Percentiles rank a stretch among this genome's conserved stretches.
phyloP scores from a whole-genome alignment of 2,888 invertebrate species.

The Heliconius erato region DNA sequence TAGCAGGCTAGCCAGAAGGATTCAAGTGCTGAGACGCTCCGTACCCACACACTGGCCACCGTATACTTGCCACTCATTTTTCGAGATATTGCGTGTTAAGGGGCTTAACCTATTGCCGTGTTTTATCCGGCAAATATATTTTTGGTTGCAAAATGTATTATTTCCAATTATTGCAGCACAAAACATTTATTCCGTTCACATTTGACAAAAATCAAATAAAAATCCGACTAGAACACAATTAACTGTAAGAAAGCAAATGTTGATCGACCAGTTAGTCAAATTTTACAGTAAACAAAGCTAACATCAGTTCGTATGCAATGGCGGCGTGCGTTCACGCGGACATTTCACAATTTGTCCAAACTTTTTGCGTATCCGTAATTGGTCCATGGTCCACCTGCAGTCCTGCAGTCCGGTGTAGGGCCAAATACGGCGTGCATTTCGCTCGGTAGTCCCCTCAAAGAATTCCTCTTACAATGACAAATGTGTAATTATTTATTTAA shows the following conservation, averaged over 20 bases:
- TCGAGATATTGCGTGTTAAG: background rate
- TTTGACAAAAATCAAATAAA: background rate
- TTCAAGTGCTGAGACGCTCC: too few relatives aligned
- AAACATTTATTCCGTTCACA: background rate
- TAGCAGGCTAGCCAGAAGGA: too few relatives aligned
- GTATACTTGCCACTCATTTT: background rate
- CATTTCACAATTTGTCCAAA: slow-evolving; percentile 85
- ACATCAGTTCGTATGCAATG: slow-evolving; percentile 40
- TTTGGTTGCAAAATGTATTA: background rate
- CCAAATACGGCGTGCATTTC: slow-evolving; percentile 77
- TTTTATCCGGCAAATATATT: too few relatives aligned
- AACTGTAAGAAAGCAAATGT: background rate
- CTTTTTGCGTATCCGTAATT: slow-evolving; percentile 82
- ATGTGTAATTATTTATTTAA: slow-evolving; percentile 86
- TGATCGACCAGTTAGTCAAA: slow-evolving; percentile 14
- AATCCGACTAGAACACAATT: background rate
- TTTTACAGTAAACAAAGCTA: slow-evolving; percentile 29
- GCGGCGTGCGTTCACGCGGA: slow-evolving; percentile 56
- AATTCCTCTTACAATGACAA: slow-evolving; percentile 84
- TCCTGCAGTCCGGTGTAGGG: slow-evolving; percentile 60
- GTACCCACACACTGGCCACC: too few relatives aligned
- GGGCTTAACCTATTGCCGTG: background rate
- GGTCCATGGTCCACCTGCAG: slow-evolving; percentile 83
- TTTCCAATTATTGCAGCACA: background rate
- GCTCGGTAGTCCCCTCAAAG: slow-evolving; percentile 55